Evolutionary conservation across 2,113 vertebrate species (phyloP), one percentile per base, ranked within the genome.

Genomic region (Triplophysa siluroides): DNA sequence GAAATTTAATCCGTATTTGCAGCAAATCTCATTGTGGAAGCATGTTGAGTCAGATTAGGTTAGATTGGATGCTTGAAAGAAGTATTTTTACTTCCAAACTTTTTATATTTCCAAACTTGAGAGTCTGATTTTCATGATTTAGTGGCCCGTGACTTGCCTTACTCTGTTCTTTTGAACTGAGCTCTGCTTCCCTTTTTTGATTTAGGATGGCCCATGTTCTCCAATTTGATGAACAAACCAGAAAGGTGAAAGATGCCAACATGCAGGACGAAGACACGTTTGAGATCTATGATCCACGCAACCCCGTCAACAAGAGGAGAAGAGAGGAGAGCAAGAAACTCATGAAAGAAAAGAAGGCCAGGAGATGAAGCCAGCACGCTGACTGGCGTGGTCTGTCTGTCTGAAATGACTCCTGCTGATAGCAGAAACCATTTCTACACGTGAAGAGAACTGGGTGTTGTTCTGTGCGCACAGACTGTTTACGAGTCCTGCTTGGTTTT

Each of bases 271-370:
- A 96, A 89, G 97, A 98, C 85, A 99, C 97, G 0, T 99, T 99
- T 52, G 98, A 98, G 91, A 99, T 99, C 91, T 94, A 98, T 78
- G 98, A 99, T 89, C 97, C 97, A 2, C 94, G 96, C 33, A 99
- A 98, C 91, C 98, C 97, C 21, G 96, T 99, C 90, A 99, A 95
- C 80, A 98, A 98, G 84, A 95, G 97, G 16, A 91, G 97, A 75
- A 90, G 96, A 79, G 97, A 99, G 91, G 96, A 98, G 92, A 99
- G 98, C 93, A 98, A 98, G 92, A 98, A 96, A 90, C 91, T 98
- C 88, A 90, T 99, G 94, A 95, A 94, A 90, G 95, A 97, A 89
- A 99, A 97, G 92, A 98, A 98, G 85, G 94, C 95, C 88, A 95
- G 94, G 88, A 88, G 89, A 88, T 94, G 91, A 93, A 83, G 54